These are phyloP conservation scores for Drosophila mimetica DNA, from an alignment of 2,888 invertebrate genomes.

Conservation along the genomic window DNA sequence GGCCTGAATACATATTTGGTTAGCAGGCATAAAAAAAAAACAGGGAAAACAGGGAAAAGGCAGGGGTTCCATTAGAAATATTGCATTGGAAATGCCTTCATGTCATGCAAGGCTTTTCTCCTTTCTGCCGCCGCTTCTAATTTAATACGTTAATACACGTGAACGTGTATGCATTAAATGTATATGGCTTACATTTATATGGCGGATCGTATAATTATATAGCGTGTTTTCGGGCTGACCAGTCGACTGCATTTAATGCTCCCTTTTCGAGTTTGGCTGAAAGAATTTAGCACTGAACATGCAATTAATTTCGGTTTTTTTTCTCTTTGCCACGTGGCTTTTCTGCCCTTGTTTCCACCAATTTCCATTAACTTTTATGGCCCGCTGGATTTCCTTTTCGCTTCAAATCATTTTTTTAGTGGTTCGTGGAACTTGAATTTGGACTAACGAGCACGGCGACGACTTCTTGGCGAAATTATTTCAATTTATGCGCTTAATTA, in stretches of 20 bases:
- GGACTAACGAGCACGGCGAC: conserved; percentile 7
- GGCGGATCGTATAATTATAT: conserved; percentile 68
- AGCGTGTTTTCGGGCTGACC: conserved; percentile 62
- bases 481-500: conserved; percentile 28
- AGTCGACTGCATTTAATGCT: conserved; percentile 66
- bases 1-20: conserved; percentile 54
- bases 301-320: conserved; percentile 59
- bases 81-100: conserved; percentile 63
- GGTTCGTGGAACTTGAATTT: conserved; percentile 13
- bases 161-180: conserved; percentile 21
- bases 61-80: conserved; percentile 26
- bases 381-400: conserved; percentile 21
- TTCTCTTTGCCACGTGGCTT: conserved; percentile 39
- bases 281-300: conserved; percentile 70
- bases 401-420: conserved; percentile 20
- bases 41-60: background rate
- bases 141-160: conserved; percentile 23
- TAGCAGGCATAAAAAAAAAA: background rate
- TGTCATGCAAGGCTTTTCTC: conserved; percentile 62
- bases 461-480: conserved; percentile 10
- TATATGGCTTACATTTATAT: conserved; percentile 44
- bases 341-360: background rate
- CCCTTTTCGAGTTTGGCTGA: conserved; percentile 21
- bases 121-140: conserved; percentile 21
- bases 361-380: conserved; percentile 28